Percentiles rank a stretch among this genome's conserved stretches.
Conservation (phyloP, 2,113 vertebrate species). For the Ctenodactylus gundi region DNA sequence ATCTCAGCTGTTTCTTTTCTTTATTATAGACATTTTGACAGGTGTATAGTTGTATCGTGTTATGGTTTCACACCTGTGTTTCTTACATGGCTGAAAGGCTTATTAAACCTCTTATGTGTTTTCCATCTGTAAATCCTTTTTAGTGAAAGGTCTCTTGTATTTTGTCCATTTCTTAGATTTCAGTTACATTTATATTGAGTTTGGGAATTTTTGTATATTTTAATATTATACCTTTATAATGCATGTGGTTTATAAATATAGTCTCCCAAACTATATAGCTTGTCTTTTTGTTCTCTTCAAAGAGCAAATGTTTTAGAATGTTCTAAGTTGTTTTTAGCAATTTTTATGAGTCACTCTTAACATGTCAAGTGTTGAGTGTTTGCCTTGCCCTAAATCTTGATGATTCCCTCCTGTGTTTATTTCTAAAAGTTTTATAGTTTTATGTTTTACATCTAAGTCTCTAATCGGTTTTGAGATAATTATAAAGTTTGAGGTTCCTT, state of each 20-base stretch:
- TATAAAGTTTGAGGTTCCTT: background rate
- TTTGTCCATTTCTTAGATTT: background rate
- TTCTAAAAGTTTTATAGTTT: background rate
- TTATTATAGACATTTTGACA: background rate
- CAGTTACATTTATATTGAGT: background rate
- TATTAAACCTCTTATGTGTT: background rate
- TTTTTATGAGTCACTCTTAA: background rate
- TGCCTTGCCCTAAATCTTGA: background rate
- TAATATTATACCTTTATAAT: background rate
- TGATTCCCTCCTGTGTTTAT: background rate
- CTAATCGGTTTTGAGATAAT: background rate
- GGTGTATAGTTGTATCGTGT: background rate
- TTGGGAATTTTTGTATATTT: background rate
- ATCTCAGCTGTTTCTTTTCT: background rate
- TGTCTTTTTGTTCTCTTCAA: background rate
- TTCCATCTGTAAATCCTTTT: background rate
- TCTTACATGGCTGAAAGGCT: background rate
- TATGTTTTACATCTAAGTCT: background rate
- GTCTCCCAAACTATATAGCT: background rate
- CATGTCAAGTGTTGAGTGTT: background rate
- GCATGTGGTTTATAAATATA: background rate
- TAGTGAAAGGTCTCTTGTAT: background rate
- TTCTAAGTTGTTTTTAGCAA: background rate
- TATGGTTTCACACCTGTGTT: background rate
- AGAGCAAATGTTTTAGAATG: background rate